phyloP scores from a whole-genome alignment of 2,888 invertebrate genomes.

The Nomada fabriciana region DNA sequence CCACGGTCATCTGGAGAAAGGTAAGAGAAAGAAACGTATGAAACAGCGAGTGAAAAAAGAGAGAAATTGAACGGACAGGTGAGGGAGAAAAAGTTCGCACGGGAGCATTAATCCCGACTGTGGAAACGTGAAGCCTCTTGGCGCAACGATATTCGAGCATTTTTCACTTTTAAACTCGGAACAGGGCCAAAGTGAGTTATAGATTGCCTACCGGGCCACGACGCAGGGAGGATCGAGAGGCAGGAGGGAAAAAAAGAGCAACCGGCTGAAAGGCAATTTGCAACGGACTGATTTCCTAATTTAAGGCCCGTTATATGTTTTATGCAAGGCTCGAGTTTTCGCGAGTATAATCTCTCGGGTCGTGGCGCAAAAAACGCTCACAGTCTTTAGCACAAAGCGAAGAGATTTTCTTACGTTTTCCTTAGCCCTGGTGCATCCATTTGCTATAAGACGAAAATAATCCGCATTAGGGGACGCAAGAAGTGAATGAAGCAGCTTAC shows the following conservation, averaged over 20 bases:
- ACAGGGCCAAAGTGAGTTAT: conserved; percentile 23
- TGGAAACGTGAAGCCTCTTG: background rate
- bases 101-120: background rate
- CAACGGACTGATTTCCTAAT: conserved; percentile 21
- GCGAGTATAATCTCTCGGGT: background rate
- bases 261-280: no score
- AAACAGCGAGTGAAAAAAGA: background rate
- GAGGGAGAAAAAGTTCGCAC: no score
- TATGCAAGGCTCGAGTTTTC: background rate
- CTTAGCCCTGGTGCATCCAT: background rate
- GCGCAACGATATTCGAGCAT: conserved; percentile 16
- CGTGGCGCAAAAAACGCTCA: background rate
- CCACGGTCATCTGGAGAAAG: background rate
- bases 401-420: background rate
- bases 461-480: background rate
- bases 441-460: conserved; percentile 1
- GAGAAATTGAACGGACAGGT: background rate
- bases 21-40: background rate
- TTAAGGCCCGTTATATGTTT: conserved; percentile 10
- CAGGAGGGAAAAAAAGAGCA: background rate
- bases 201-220: background rate
- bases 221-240: background rate
- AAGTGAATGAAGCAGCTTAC: background rate
- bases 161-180: conserved; percentile 33
- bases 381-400: no score